A percentile compares a stretch with the other conserved stretches of the same genome.
Conservation (phyloP, 2,888 invertebrate genomes). For the Drosophila stalkeri region DNA sequence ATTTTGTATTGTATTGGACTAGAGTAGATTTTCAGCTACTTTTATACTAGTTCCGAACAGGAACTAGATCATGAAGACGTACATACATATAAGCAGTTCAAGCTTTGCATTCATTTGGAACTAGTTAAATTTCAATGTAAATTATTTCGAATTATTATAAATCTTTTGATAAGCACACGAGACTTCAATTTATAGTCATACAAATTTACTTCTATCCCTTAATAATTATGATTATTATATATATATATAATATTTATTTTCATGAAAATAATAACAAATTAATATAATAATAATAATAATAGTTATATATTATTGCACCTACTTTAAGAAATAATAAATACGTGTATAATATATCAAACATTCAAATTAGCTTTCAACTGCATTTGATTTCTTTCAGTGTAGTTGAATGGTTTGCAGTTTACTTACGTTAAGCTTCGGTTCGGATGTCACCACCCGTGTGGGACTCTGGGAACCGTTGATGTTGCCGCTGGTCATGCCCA, state of each 20-base stretch:
- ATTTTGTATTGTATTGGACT: too few species aligned
- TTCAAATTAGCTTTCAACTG: background rate
- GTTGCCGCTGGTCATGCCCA: constrained; percentile 30
- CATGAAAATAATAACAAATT: background rate
- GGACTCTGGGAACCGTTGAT: constrained; percentile 34
- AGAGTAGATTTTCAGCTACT: too few species aligned
- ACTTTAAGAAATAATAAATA: background rate
- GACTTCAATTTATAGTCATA: too few species aligned
- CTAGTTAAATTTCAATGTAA: too few species aligned
- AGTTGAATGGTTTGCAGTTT: constrained; percentile 40
- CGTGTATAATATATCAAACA: background rate
- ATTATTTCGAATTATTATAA: too few species aligned
- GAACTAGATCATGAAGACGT: too few species aligned
- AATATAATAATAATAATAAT: background rate
- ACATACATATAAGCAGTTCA: too few species aligned
- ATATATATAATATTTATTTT: too few species aligned
- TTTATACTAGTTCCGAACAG: background rate
- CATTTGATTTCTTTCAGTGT: constrained; percentile 45
- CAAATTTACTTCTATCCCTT: too few species aligned
- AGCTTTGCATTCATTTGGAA: too few species aligned
- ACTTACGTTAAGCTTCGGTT: constrained; percentile 84
- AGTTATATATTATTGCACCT: background rate
- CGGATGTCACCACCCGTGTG: constrained; percentile 83
- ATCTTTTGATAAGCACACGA: too few species aligned
- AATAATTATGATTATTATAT: too few species aligned